Evolutionary conservation across 2,113 vertebrate species (phyloP), one percentile per base, ranked within the genome.

Genomic region (Daphoenositta chrysoptera): DNA sequence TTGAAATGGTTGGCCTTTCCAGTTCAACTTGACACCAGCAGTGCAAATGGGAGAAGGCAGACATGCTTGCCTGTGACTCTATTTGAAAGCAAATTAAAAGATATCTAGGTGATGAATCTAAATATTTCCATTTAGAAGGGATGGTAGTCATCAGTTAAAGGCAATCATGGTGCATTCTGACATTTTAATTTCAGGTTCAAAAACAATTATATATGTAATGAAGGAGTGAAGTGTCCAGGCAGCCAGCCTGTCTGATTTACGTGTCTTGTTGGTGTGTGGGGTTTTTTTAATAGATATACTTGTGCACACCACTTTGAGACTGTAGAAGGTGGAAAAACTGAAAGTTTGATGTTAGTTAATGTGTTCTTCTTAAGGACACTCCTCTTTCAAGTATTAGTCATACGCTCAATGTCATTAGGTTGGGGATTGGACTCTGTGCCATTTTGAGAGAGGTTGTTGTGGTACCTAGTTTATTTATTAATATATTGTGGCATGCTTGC

Each of bases 11-110:
- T 91, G 93, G 95, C 94, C 82, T 96, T 97, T 96, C 95, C 75
- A 65, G 70, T 93, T 95, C 84, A 85, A 37, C 89, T 83, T 96
- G 95, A 95, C 78, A 93, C 79, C 54, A 76, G 3, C 23, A 44
- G 82, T 83, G 63, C 63, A 94, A 69, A 91, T 70, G 78, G 89
- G 50, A 82, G 80, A 94, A 81, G 80, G 75, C 66, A 94, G 87
- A 90, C 70, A 37, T 88, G 50, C 70, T 91, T 91, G 54, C 82
- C 42, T 72, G 50, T 83, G 93, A 76, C 75, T 94, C 72, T 76
- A 83, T 91, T 82, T 96, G 89, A 91, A 93, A 96, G 91, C 73
- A 85, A 95, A 96, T 95, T 95, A 91, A 94, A 94, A 70, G 75
- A 61, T 50, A 73, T 76, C 87, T 92, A 53, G 66, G 58, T 87